Evolutionary conservation across 2,797 vertebrate species (phyloP).

Genomic region (Dicrostonyx torquatus): DNA sequence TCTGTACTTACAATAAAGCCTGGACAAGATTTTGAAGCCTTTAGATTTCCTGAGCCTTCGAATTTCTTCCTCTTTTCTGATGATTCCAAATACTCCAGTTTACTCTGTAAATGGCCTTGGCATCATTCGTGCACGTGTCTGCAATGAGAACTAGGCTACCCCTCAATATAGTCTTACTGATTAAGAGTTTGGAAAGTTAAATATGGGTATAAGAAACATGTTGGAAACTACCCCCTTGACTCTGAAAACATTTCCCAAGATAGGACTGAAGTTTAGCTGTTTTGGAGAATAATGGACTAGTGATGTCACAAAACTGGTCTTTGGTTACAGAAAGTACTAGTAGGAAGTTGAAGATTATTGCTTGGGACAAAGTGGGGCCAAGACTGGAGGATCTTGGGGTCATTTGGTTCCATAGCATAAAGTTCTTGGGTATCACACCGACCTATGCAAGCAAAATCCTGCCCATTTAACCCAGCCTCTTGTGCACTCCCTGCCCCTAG

Average conservation of each 20-base stretch:
- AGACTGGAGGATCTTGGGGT: background rate
- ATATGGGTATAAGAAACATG: background rate
- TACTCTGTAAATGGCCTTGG: background rate
- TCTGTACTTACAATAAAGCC: background rate
- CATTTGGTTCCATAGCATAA: background rate
- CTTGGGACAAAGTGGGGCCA: background rate
- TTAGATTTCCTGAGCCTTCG: background rate
- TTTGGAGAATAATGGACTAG: background rate
- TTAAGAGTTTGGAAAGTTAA: background rate
- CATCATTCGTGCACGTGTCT: background rate
- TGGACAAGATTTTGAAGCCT: conserved; percentile 23
- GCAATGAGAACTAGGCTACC: background rate
- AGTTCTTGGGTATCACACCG: background rate
- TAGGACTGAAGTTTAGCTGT: background rate
- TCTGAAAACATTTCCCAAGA: background rate
- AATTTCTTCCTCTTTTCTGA: background rate
- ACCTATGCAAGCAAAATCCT: background rate
- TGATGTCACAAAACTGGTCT: background rate
- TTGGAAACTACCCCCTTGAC: background rate
- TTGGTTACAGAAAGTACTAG: background rate
- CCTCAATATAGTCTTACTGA: background rate
- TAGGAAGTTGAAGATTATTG: background rate
- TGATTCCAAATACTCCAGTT: background rate
- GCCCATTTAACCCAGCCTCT: background rate
- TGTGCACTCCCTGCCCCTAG: background rate